Evolutionary conservation across 2,113 vertebrate genomes (phyloP), one percentile per base, ranked within the genome.

Genomic region (Takifugu bimaculatus): DNA sequence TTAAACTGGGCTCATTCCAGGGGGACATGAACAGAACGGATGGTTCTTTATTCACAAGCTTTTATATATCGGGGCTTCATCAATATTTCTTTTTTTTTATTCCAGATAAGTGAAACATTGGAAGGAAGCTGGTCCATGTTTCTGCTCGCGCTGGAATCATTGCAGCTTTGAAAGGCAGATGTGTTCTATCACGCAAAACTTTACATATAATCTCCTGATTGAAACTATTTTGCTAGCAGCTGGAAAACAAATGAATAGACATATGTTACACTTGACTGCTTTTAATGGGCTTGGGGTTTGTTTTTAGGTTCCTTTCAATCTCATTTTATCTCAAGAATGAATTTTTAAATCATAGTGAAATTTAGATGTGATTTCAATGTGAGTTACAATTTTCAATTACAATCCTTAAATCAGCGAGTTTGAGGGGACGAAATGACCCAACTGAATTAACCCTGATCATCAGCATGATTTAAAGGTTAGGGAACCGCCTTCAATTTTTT

Each of bases 51-150:
- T 45, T 45, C 13, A 15, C 44, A 45, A 45, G 44, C 44, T 45
- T 39, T 32, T 32, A 3, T 32, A 1, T 1, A 6, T 39, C 35
- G 11, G 11, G 3, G 13, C 13, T 4, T 45, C 44, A 45, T 45
- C 45, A 56, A 6, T 50, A 25, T n/a, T 50, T 9, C 25, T 28
- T 70, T 63, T 55, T 32, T 7, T 42, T 42, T 64, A 75, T 68
- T 51, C 1, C 82, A 86, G 83, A 75, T n/a, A 50, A 45, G 14
- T 45, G 7, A 45, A 45, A 50, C 20, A 1, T 6, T 10, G 20
- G 48, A 20, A n/a, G 7, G n/a, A 50, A 6, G 4, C 48, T 50
- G 48, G 20, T n/a, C 44, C 13, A 13, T 15, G 1, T 3, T 45
- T 45, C 44, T 14, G 4, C 44, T 39, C 35, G 7, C 35, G 35